Base-by-base conservation (phyloP, 2,113 vertebrate genomes). In the Anser cygnoides region DNA sequence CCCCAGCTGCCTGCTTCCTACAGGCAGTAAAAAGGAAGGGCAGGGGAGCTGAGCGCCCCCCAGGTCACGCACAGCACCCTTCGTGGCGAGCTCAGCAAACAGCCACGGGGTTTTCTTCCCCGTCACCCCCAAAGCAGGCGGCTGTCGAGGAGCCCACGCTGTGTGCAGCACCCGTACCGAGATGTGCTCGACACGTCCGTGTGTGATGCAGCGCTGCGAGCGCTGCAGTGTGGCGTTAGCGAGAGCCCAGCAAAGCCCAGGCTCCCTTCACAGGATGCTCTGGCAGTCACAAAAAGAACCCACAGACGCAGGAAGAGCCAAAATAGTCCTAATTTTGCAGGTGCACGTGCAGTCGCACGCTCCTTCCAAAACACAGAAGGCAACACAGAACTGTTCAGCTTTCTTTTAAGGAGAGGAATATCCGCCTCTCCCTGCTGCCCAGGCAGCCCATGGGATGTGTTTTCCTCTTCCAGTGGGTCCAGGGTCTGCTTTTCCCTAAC, bases 331-430 rank as follows among this genome's bases (percentile, higher is more conserved):
- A 2, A 4, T 41, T 84, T 63, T 41, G 33, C 74, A 52, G 57
- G 37, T 31, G 50, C 68, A 4, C 73, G 6, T 0, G 0, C 5
- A 29, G 0, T 12, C 67, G 1, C 8, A 3, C 0, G 0, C 23
- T n/a, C 37, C 50, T 68, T 37, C 22, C 55, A 6, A 70, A 67
- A 21, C 21, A 5, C 58, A 13, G 71, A 8, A 9, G 0, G 3
- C 39, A 20, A 46, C 4, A 0, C 5, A 28, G 52, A 84, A 2
- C 23, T n/a, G n/a, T 8, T 21, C 33, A 4, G 57, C 2, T 73
- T 74, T 43, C n/a, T 41, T 82, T n/a, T 11, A 68, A 70, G 52
- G n/a, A 26, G 39, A 37, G 59, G 14, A 17, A 33, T 49, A 71
- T 28, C 31, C 23, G 29, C 68, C 31, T n/a, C 75, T 46, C 54